A percentile compares a stretch with the other conserved stretches of the same genome.
These are phyloP conservation scores for Theonella swinhoei DNA, from an alignment of 37 sponge, comb jelly and placozoan genomes.

Conservation along the genomic window DNA sequence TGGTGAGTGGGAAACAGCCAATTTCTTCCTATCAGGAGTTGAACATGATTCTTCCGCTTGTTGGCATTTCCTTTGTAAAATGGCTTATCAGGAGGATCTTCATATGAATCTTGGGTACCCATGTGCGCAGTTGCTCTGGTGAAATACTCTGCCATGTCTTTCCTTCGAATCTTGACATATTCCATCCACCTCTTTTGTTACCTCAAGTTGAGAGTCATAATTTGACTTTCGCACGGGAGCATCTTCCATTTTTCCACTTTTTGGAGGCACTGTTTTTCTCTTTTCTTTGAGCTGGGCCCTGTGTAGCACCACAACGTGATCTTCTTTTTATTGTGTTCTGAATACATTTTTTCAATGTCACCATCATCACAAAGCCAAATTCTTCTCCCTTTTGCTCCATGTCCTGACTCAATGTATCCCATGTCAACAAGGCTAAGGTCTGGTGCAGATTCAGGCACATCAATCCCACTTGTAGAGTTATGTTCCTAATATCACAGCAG, in stretches of 20 bases:
- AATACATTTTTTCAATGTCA: conserved; percentile 12
- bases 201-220: neutral
- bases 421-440: conserved; percentile 1
- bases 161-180: neutral
- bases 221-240: neutral
- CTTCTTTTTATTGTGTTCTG: neutral
- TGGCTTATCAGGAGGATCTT: neutral
- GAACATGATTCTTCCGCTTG: neutral
- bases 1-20: neutral
- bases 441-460: too few species aligned
- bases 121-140: conserved; percentile 1
- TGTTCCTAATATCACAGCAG: too few species aligned
- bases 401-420: conserved; percentile 18
- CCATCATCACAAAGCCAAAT: conserved; percentile 16
- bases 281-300: neutral
- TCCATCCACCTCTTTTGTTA: neutral
- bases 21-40: neutral
- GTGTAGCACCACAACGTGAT: neutral
- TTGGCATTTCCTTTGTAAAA: neutral
- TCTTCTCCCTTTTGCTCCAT: conserved; percentile 20
- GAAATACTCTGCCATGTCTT: conserved; percentile 8
- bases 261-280: neutral
- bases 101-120: conserved; percentile 7
- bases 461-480: too few species aligned
- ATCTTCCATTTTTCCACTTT: neutral